These are phyloP conservation scores for Agapetus fuscipes DNA, from an alignment of 2,888 invertebrate species.

Conservation along the genomic window DNA sequence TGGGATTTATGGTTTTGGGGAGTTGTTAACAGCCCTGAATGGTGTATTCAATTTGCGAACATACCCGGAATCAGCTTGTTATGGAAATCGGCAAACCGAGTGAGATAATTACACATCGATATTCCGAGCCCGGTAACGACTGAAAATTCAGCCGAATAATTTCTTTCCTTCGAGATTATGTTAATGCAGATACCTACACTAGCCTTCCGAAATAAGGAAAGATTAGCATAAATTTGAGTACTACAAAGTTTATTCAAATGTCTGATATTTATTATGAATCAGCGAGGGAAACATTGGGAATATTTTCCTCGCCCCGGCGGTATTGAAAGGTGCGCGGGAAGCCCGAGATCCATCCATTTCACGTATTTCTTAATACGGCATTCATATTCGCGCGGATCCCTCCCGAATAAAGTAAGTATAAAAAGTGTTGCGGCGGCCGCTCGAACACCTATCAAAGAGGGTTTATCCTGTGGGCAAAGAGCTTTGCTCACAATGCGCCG, in stretches of 20 bases:
- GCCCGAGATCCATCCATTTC: conserved; percentile 2
- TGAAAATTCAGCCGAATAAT: no score
- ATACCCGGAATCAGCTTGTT: neutral
- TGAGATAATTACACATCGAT: neutral
- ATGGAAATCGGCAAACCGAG: neutral
- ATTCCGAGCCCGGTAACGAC: no score
- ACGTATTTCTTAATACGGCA: conserved; percentile 4
- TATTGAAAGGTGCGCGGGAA: neutral
- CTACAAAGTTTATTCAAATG: no score
- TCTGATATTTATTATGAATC: no score
- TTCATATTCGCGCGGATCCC: neutral
- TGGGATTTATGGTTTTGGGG: neutral
- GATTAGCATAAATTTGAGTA: no score
- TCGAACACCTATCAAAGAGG: conserved; percentile 17
- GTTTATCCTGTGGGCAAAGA: conserved; percentile 21
- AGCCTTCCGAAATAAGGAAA: no score
- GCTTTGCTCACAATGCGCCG: conserved; percentile 11
- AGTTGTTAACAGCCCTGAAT: neutral
- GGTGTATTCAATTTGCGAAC: neutral
- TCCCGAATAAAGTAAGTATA: conserved; percentile 8
- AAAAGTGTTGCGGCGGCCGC: conserved; percentile 3
- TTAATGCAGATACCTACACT: no score
- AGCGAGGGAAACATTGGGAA: no score
- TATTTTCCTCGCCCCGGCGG: no score
- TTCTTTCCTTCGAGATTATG: no score